A percentile compares a stretch with the other conserved stretches of the same genome.
These are phyloP conservation scores for Pomacea maculata DNA, from an alignment of 1,140 invertebrate genomes.

Conservation along the genomic window DNA sequence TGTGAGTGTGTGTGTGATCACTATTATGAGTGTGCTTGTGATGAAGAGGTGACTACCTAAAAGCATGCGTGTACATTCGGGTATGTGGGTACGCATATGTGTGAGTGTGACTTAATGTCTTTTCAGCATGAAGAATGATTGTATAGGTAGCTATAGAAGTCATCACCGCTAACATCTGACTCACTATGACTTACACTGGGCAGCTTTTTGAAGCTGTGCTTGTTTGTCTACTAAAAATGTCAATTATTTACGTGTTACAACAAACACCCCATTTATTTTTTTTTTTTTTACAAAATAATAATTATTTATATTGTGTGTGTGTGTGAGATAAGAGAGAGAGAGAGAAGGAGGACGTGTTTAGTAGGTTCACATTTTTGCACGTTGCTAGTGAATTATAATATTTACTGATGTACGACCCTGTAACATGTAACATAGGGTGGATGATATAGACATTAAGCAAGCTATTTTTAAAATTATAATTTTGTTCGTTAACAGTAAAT, in stretches of 20 bases:
- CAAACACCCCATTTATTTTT: too few relatives aligned
- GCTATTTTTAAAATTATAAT: too few relatives aligned
- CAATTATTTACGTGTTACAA: background rate
- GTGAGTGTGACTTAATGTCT: background rate
- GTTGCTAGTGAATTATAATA: too few relatives aligned
- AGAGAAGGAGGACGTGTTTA: too few relatives aligned
- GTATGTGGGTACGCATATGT: slow-evolving; percentile 13
- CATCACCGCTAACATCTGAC: too few relatives aligned
- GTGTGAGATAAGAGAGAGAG: background rate
- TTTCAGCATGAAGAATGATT: background rate
- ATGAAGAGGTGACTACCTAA: background rate
- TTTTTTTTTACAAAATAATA: background rate
- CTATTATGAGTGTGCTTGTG: background rate
- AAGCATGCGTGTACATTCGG: background rate
- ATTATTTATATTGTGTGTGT: too few relatives aligned
- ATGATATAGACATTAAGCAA: too few relatives aligned
- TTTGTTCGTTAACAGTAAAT: too few relatives aligned
- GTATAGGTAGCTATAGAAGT: too few relatives aligned
- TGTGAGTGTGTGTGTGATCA: slow-evolving; percentile 9
- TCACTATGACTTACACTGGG: background rate
- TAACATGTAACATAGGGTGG: too few relatives aligned
- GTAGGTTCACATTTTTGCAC: too few relatives aligned
- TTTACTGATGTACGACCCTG: too few relatives aligned
- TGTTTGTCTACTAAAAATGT: background rate
- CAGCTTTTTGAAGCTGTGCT: background rate